A percentile compares a stretch with the other conserved stretches of the same genome.
Evolutionary conservation across 1,140 invertebrate species (phyloP).

Genomic region (Ladona fulva): DNA sequence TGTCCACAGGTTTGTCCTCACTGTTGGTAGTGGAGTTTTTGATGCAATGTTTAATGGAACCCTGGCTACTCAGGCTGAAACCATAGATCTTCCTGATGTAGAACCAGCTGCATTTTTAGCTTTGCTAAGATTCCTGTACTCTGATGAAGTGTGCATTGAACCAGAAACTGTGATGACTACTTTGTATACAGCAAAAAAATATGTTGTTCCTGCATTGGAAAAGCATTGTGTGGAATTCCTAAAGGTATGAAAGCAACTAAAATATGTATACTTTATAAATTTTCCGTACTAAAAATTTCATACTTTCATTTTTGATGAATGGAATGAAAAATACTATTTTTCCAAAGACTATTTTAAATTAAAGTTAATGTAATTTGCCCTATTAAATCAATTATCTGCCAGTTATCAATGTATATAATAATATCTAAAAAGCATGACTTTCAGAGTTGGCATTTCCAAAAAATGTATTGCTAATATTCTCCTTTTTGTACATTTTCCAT

Average conservation of each 20-base stretch:
- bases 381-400: too few species aligned
- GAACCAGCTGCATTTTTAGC: slow-evolving; percentile 68
- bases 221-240: slow-evolving; percentile 79
- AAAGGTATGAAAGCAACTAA: slow-evolving; percentile 33
- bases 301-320: too few species aligned
- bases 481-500: too few species aligned
- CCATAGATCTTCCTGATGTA: slow-evolving; percentile 75
- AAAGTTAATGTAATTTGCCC: too few species aligned
- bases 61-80: slow-evolving; percentile 52
- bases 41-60: slow-evolving; percentile 82
- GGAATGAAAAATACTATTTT: too few species aligned
- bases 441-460: too few species aligned
- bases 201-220: slow-evolving; percentile 72
- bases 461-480: too few species aligned
- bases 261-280: too few species aligned
- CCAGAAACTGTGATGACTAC: slow-evolving; percentile 83
- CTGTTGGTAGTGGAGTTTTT: slow-evolving; percentile 74
- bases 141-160: slow-evolving; percentile 77
- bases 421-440: too few species aligned
- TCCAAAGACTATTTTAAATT: too few species aligned
- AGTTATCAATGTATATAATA: too few species aligned
- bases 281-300: too few species aligned
- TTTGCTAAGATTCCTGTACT: slow-evolving; percentile 64
- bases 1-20: slow-evolving; percentile 52
- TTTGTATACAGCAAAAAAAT: slow-evolving; percentile 79